A percentile compares a stretch with the other conserved stretches of the same genome.
Conservation (phyloP, 2,113 vertebrate species). For the Oncorhynchus gorbuscha region DNA sequence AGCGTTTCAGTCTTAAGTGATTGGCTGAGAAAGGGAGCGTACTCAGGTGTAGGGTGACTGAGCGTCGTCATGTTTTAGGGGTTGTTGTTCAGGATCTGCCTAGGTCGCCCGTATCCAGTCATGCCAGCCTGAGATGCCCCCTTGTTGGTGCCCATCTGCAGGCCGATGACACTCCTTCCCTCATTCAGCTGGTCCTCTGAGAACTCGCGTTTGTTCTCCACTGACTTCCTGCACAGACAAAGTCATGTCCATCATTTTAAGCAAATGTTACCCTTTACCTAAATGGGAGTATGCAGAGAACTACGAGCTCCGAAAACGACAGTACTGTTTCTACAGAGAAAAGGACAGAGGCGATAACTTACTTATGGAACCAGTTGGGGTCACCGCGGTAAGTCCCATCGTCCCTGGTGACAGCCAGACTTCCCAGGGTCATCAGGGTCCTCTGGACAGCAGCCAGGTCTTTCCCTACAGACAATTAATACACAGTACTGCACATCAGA, state of each 20-base stretch:
- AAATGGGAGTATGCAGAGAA: no score
- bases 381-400: conserved; percentile 90
- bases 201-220: conserved; percentile 92
- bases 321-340: not conserved
- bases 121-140: conserved; percentile 92
- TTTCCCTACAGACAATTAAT: conserved; percentile 76
- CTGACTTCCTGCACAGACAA: conserved; percentile 80
- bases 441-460: conserved; percentile 93
- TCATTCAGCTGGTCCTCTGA: conserved; percentile 88
- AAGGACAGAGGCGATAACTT: conserved; percentile 43
- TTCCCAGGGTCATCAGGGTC: conserved; percentile 90
- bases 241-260: conserved; percentile 14
- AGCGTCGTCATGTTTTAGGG: conserved; percentile 30
- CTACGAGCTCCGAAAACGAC: no score
- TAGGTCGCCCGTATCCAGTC: conserved; percentile 86
- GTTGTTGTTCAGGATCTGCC: conserved; percentile 84
- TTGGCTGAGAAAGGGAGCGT: conserved; percentile 22
- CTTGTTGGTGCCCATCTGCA: conserved; percentile 95
- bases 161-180: conserved; percentile 88
- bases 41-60: not conserved
- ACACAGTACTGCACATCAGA: conserved; percentile 21
- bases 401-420: conserved; percentile 88
- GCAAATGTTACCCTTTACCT: not conserved
- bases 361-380: conserved; percentile 94
- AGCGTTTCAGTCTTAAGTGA: conserved; percentile 27